Base-by-base conservation (phyloP, 2,113 vertebrate genomes). In the Gadus chalcogrammus region DNA sequence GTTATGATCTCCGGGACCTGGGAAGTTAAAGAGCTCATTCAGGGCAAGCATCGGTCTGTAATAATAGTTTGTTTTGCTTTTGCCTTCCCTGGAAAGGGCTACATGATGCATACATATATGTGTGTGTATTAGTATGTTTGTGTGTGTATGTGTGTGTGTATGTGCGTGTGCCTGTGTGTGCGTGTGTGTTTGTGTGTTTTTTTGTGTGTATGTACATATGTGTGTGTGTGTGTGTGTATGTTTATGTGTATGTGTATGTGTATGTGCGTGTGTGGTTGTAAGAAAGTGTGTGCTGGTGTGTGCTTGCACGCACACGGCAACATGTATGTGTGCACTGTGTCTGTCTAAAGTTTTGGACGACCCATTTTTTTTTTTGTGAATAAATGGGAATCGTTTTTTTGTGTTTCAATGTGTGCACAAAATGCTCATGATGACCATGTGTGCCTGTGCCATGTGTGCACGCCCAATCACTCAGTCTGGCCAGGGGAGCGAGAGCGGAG, bases 401-500 rank as follows among this genome's bases (percentile, higher is more conserved):
- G 31, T 24, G 31, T 24, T 2, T 35, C 31, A 4, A 35, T 48
- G 42, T 12, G 42, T 13, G 12, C 42, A 48, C 42, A 48, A 48
- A 42, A 48, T 13, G 31, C 31, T 4, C 31, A 35, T 35, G 31
- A 35, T 35, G 31, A 35, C 31, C 31, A 35, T 35, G 31, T 35
- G 31, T 35, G 48, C 20, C 20, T 15, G 61, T 61, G 42, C 42
- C 42, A 48, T 27, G 56, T 55, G 72, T 71, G 80, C 31, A 15
- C 71, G 74, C 61, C 75, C 73, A 48, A 66, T 80, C 82, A 69
- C 76, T 79, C 75, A 80, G 71, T 38, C 70, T 63, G 42, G 42
- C 42, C 12, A 82, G 80, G 71, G 78, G 82, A 73, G 80, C 68
- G 77, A 78, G 31, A 35, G 31, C 15, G 13, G n/a, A 86, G 78